Base-by-base conservation (phyloP, 1,140 invertebrate genomes). In the Caenorhabditis latens region DNA sequence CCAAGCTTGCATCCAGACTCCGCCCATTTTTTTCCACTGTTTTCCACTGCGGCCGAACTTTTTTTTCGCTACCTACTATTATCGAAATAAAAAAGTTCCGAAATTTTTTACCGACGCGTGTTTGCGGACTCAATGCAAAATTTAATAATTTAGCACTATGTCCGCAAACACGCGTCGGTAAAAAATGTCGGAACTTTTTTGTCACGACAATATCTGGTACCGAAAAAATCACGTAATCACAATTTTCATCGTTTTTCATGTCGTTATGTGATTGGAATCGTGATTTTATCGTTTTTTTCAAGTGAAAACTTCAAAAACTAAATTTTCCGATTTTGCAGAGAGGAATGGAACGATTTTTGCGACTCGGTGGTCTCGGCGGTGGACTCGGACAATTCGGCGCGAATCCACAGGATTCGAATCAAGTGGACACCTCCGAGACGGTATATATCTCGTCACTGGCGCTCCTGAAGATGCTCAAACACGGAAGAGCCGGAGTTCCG, bases 401-500 rank as follows among this genome's bases (percentile, higher is more conserved):
- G 9, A 85, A 89, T 16, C 90, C 91, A 42, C 57, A 85, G 19
- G 98, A 99, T 95, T 97, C 97, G 24, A 97, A 97, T 19, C 97
- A 97, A 89, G 97, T 99, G 19, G 98, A 99, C 93, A 99, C 98
- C 48, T 97, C 98, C 40, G 98, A 99, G 93, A 98, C 99, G 94
- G 94, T 98, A 16, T 99, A 99, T 92, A 99, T 99, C 92, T 99
- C 98, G 0, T 99, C 98, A 0, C 93, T 99, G 93, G 98, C 98
- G 46, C 94, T 99, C 11, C 93, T 99, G 21, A 99, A 99, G 95
- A 99, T 99, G 98, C 94, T 99, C 86, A 99, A 99, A 94, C 98
- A 99, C 93, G 98, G 98, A 14, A 94, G 98, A 88, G 98, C 98
- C 93, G 98, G 98, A 89, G 98, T 99, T 21, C 98, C 98, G 3